Percentiles rank a stretch among this genome's conserved stretches.
These are phyloP conservation scores for Bombus impatiens DNA, from an alignment of 1,140 invertebrate genomes.

Conservation along the genomic window DNA sequence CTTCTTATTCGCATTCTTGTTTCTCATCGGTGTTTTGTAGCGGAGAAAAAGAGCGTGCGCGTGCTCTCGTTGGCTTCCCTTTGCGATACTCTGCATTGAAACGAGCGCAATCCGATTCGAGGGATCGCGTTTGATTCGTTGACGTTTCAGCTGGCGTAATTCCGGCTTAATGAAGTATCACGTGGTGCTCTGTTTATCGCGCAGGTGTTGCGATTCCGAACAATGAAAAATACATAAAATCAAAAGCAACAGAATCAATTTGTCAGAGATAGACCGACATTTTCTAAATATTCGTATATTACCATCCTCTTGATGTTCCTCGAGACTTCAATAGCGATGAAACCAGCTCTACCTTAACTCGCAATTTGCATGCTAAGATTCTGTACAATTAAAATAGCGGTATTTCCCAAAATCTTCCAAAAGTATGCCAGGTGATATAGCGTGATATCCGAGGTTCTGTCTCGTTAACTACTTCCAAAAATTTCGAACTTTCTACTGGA, in stretches of 20 bases:
- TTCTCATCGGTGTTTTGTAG: background rate
- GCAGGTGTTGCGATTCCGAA: background rate
- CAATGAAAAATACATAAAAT: background rate
- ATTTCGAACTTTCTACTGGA: background rate
- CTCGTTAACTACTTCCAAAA: background rate
- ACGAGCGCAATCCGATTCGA: slow-evolving; percentile 14
- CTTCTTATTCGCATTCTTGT: background rate
- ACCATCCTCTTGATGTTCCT: background rate
- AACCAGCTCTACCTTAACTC: background rate
- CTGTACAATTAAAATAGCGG: background rate
- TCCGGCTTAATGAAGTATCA: slow-evolving; percentile 4
- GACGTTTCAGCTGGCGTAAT: background rate
- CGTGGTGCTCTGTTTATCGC: background rate
- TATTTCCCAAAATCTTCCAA: too few relatives aligned
- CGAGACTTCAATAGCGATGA: background rate
- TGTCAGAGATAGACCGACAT: too few relatives aligned
- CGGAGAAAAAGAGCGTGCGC: background rate
- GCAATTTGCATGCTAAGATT: background rate
- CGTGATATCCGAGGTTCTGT: background rate
- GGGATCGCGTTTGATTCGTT: background rate
- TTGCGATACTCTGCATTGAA: slow-evolving; percentile 2
- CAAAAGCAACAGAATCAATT: too few relatives aligned
- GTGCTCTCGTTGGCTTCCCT: background rate
- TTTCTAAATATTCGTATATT: background rate
- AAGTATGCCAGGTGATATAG: background rate